Base-by-base conservation (phyloP, 2,888 invertebrate genomes). In the Stenolophus ochropezus region DNA sequence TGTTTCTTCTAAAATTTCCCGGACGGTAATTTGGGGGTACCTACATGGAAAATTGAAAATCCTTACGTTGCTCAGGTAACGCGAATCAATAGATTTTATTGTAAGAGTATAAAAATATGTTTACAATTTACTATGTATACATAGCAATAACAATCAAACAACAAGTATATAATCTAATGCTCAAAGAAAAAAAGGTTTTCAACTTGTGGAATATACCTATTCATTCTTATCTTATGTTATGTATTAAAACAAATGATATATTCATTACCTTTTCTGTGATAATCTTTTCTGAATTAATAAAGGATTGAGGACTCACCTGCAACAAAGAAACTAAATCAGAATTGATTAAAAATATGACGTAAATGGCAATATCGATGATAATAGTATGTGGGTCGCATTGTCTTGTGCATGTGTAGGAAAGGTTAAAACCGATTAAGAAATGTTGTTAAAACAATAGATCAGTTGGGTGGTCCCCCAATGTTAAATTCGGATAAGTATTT, bases 401-500 rank as follows among this genome's bases (percentile, higher is more conserved):
- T 73, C 49, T 49, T 47, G 21, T 25, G 49, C n/a, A 49, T 73
- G 73, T 73, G 65, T 69, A 73, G 51, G 73, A 73, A 73, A 14
- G 6, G 14, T 69, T 49, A 73, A 47, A 49, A 73, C 51, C 49
- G 73, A 73, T 73, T 47, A 49, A 21, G 73, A 73, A 73, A 73
- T 73, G 47, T 73, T 49, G 73, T 73, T 49, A 73, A 49, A 73
- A 73, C 73, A 73, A 73, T 73, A 73, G 73, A 25, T 73, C 47
- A 21, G 73, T 73, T 73, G 73, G 73, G 73, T 73, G 73, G 73
- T 73, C 73, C n/a, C 6, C 49, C 21, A 73, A 49, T 73, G 73
- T 73, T 73, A 73, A 73, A 73, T 73, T 49, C 47, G 21, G 73
- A 73, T 23, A 73, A 47, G 73, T 73, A 73, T 73, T 73, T 73